Percentiles rank a stretch among this genome's conserved stretches.
phyloP scores from a whole-genome alignment of 2,797 vertebrate genomes.

The Mormyrus hasselquistii region DNA sequence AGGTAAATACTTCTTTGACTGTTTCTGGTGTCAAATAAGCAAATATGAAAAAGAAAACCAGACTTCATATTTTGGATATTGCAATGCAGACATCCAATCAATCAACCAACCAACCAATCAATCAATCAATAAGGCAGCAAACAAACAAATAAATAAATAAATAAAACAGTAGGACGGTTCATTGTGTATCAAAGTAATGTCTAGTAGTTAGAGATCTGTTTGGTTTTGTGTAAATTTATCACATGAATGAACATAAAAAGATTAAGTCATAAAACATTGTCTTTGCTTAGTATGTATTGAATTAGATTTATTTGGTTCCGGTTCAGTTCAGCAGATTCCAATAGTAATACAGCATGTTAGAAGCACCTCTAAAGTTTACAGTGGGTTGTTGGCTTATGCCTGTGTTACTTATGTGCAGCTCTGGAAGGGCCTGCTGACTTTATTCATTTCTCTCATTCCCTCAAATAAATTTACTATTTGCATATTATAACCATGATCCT shows the following conservation, averaged over 20 bases:
- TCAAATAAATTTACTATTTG: background rate
- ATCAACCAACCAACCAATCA: too few relatives aligned
- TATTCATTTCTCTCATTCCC: background rate
- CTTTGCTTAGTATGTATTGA: background rate
- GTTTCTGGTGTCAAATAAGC: background rate
- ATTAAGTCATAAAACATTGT: background rate
- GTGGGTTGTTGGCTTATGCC: background rate
- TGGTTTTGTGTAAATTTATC: background rate
- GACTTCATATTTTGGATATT: background rate
- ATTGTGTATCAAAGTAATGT: background rate
- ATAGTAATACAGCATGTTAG: background rate
- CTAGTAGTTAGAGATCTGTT: background rate
- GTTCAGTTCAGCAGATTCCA: background rate
- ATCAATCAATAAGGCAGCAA: background rate
- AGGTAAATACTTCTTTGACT: background rate
- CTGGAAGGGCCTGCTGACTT: background rate
- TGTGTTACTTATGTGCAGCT: background rate
- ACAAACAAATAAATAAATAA: background rate
- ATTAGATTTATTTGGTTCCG: background rate
- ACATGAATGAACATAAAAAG: background rate
- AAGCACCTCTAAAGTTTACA: background rate
- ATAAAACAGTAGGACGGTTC: background rate
- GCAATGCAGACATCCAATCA: background rate
- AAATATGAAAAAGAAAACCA: background rate
- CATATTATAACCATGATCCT: background rate